Conservation (phyloP, 2,888 invertebrate species). For the Lasiommata megera region DNA sequence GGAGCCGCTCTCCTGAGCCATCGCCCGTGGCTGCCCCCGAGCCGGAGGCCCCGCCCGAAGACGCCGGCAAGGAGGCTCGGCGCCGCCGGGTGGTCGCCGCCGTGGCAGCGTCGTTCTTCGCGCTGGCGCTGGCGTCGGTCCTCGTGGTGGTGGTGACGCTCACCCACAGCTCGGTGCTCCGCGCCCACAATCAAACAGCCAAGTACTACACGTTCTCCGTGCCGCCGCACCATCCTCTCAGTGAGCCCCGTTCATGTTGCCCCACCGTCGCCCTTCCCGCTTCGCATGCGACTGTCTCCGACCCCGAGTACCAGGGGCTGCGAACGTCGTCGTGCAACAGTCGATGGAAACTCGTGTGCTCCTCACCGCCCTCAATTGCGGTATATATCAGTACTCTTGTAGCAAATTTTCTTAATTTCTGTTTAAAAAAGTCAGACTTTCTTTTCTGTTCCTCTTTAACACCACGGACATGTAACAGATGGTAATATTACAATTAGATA, state of each 20-base stretch:
- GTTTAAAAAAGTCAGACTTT: slow-evolving; percentile 48
- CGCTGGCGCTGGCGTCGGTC: slow-evolving; percentile 87
- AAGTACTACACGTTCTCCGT: slow-evolving; percentile 85
- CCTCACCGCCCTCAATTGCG: slow-evolving; percentile 61
- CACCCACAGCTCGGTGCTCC: slow-evolving; percentile 85
- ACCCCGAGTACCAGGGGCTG: slow-evolving; percentile 78
- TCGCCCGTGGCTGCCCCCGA: slow-evolving; percentile 57
- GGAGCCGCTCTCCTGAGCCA: slow-evolving; percentile 71
- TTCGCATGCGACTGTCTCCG: slow-evolving; percentile 81
- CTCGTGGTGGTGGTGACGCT: slow-evolving; percentile 89
- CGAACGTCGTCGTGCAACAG: slow-evolving; percentile 69
- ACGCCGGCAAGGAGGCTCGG: slow-evolving; percentile 84
- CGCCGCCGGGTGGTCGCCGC: slow-evolving; percentile 86
- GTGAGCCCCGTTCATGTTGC: slow-evolving; percentile 82
- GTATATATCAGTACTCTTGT: slow-evolving; percentile 63
- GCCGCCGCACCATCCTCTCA: slow-evolving; percentile 82
- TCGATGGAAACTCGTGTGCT: slow-evolving; percentile 34
- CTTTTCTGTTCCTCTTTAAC: slow-evolving; percentile 28
- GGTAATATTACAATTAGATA: neutral
- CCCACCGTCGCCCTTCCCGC: slow-evolving; percentile 81
- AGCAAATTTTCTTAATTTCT: slow-evolving; percentile 39
- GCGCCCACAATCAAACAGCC: slow-evolving; percentile 83
- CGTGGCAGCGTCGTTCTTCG: slow-evolving; percentile 87
- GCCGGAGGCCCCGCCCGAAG: slow-evolving; percentile 72
- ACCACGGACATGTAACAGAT: slow-evolving; percentile 9